These are phyloP conservation scores for Anguilla japonica DNA, from an alignment of 2,113 vertebrate genomes.

Conservation along the genomic window DNA sequence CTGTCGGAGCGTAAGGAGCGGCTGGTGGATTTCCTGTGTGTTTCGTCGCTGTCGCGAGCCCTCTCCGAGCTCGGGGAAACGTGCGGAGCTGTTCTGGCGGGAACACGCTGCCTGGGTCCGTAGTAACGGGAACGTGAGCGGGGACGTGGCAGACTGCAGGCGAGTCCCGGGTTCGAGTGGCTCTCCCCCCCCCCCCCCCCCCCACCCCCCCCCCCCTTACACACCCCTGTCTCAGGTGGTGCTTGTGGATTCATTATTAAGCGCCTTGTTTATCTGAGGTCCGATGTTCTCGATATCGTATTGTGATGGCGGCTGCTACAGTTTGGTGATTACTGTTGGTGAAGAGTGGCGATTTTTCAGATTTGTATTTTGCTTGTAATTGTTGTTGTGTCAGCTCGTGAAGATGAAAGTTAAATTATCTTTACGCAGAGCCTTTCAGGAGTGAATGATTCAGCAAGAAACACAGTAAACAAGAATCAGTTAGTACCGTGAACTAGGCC, in stretches of 20 bases:
- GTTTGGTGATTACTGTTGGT: neutral
- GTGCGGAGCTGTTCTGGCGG: neutral
- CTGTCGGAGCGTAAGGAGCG: neutral
- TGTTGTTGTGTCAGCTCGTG: neutral
- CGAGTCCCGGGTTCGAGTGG: neutral
- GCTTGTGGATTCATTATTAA: neutral
- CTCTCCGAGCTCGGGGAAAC: slow-evolving; percentile 6
- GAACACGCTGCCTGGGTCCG: neutral
- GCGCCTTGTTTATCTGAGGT: neutral
- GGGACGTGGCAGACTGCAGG: neutral
- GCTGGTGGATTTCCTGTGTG: neutral
- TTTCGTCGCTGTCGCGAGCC: neutral
- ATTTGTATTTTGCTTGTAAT: neutral
- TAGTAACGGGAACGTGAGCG: neutral
- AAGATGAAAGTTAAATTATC: neutral
- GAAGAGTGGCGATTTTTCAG: neutral
- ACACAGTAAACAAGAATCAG: no score
- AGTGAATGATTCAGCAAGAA: neutral
- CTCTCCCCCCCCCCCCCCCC: neutral
- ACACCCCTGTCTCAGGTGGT: neutral
- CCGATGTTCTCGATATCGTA: neutral
- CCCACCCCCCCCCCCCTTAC: no score
- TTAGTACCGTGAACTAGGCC: no score
- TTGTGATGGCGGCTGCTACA: neutral
- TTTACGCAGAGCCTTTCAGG: neutral